Evolutionary conservation across 2,888 invertebrate genomes (phyloP), one percentile per base, ranked within the genome.

Genomic region (Zygothrica quintamaculata): DNA sequence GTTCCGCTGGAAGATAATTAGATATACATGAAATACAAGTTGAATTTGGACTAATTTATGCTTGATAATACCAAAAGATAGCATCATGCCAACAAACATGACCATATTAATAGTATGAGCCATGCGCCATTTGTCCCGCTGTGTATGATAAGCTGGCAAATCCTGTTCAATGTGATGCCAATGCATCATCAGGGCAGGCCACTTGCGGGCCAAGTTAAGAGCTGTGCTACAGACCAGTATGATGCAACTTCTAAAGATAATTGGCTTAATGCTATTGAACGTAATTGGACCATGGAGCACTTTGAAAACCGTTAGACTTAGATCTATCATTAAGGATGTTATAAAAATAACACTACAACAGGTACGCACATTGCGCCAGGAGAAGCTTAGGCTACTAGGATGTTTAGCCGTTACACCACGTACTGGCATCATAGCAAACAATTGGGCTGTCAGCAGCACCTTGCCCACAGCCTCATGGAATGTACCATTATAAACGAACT

Each of bases 391-490:
- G 36, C 90, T 80, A 1, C 89, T 89, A 0, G 92, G 91, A 65
- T 92, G 90, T 1, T 90, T 78, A 3, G 89, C 87, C 12, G 89
- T 91, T 0, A 93, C 85, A 0, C 93, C 93, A 16, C 89, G 88
- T 0, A 93, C 92, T 0, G 93, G 93, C 88, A 93, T 90, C 48
- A 93, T 81, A 47, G 91, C 92, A 40, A 93, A 93, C 31, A 90
- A 92, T 71, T 93, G 92, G 0, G 93, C 93, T 25, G 89, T 55
- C 0, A 90, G 55, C 40, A 93, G 68, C 4, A 92, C 90, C 77
- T 77, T 78, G 6, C 90, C 88, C 5, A 90, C 77, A 0, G 91
- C 91, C 77, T 91, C 88, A 53, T 90, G 88, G 44, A 91, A 91
- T 47, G 74, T 89, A 33, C 91, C 91, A 58, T 89, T 84, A 44